Evolutionary conservation across 2,888 invertebrate genomes (phyloP), one percentile per base, ranked within the genome.

Genomic region (Carterocephalus palaemon): DNA sequence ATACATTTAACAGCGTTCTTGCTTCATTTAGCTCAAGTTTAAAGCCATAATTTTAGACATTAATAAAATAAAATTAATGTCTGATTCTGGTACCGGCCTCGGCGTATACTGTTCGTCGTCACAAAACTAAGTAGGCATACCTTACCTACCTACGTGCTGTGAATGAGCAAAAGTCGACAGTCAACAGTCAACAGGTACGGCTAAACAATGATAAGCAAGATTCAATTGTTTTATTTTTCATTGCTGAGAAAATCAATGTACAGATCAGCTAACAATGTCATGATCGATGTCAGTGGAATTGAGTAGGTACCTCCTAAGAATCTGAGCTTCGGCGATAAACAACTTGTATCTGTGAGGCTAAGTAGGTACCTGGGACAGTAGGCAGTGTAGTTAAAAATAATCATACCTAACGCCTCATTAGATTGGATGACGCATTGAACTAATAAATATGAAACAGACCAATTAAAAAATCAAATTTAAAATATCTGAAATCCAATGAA

Each of bases 1-100:
- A 63, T 63, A 48, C 40, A 40, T 16, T 15, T 31, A 8, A 41
- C 32, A 47, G 37, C 46, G 46, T 43, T 31, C 29, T 40, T 28
- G 13, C 7, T n/a, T 13, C 28, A 4, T 42, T 49, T 1, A 9
- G 4, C n/a, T 32, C 15, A 9, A 32, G 31, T 19, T 19, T 19
- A 19, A 19, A 4, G 3, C 6, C 19, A 6, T 4, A 19, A 4
- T 19, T 6, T 6, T 6, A 19, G 19, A 19, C 19, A n/a, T n/a
- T n/a, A n/a, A n/a, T n/a, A n/a, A n/a, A n/a, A n/a, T n/a, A n/a
- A n/a, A n/a, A n/a, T 33, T 41, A 26, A 23, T 19, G 17, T 29
- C 20, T 39, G 29, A 39, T 39, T 29, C 20, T 39, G 29, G 29
- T 13, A 29, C 29, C 26, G 19, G 17, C 26, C 28, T 38, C 38